Evolutionary conservation across 2,888 invertebrate genomes (phyloP), one percentile per base, ranked within the genome.

Genomic region (Diploptera punctata): DNA sequence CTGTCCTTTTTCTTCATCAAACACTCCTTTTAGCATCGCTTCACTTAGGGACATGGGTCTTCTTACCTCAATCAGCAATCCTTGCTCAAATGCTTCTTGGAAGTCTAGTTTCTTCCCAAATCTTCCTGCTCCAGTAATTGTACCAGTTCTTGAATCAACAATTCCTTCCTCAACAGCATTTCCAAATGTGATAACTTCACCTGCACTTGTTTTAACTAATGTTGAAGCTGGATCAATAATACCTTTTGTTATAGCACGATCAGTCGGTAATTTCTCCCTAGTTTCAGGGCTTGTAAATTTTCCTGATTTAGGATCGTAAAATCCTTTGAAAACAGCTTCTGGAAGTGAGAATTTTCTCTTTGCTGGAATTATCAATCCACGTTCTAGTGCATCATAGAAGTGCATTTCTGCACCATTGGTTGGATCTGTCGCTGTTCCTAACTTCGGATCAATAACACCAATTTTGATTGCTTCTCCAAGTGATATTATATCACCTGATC

Each of bases 241-340:
- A 74, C 94, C 94, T 79, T 92, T 90, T 80, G 90, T 90, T 79
- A 96, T 92, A 70, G 97, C 96, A 78, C 92, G 90, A 82, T 94
- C 92, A 68, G 94, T 91, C 76, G 91, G 90, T 74, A 95, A 83
- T 80, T 92, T 91, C 81, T 93, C 93, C 78, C 91, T 90, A n/a
- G 91, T 92, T 78, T 90, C 87, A 2, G 93, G 91, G 81, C 93
- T 92, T 44, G 91, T 91, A 80, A 95, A 93, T 79, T 92, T 90
- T 61, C 96, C 95, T 43, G 92, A 91, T 78, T 89, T 88, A 0
- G 93, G 91, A 84, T 97, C 94, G 80, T 95, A 96, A 75, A 93
- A 89, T n/a, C 95, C 95, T 83, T 93, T 92, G 79, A 93, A 93
- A n/a, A 97, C 91, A 1, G 96, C 96, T 84, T 95, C 95, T 0